Evolutionary conservation across 1,140 invertebrate genomes (phyloP).

Genomic region (Periplaneta americana): DNA sequence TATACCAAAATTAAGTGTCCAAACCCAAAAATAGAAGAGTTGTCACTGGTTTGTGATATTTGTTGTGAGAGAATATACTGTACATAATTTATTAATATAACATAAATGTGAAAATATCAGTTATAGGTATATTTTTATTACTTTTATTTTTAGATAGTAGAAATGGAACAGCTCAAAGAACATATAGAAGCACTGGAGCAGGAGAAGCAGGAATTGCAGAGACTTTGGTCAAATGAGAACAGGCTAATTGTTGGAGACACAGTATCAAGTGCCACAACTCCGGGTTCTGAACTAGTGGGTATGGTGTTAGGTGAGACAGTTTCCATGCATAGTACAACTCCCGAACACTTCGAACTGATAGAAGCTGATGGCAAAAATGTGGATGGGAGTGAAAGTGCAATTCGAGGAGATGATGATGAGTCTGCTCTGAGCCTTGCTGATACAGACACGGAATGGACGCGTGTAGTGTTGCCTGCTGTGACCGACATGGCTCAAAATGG

Average conservation of each 20-base stretch:
- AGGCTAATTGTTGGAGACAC: background rate
- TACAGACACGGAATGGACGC: slow-evolving; percentile 27
- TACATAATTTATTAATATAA: no score
- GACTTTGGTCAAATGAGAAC: background rate
- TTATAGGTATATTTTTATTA: background rate
- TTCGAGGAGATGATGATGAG: background rate
- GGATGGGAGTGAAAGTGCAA: background rate
- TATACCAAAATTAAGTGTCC: no score
- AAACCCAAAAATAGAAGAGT: no score
- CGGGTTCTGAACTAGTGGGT: background rate
- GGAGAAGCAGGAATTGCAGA: slow-evolving; percentile 17
- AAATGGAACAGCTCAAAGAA: slow-evolving; percentile 9
- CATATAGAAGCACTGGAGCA: slow-evolving; percentile 10
- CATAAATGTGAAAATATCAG: no score
- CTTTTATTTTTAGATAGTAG: background rate
- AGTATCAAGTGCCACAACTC: slow-evolving; percentile 4
- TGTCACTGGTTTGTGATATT: no score
- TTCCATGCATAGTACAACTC: slow-evolving; percentile 28
- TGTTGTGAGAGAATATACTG: no score
- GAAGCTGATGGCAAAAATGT: slow-evolving; percentile 23
- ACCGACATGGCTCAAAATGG: background rate
- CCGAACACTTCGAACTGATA: slow-evolving; percentile 38
- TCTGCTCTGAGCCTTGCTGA: slow-evolving; percentile 5
- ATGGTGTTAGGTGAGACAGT: background rate
- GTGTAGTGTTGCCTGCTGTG: slow-evolving; percentile 20